Evolutionary conservation across 2,113 vertebrate species (phyloP), one percentile per base, ranked within the genome.

Genomic region (Orthonyx spaldingii): DNA sequence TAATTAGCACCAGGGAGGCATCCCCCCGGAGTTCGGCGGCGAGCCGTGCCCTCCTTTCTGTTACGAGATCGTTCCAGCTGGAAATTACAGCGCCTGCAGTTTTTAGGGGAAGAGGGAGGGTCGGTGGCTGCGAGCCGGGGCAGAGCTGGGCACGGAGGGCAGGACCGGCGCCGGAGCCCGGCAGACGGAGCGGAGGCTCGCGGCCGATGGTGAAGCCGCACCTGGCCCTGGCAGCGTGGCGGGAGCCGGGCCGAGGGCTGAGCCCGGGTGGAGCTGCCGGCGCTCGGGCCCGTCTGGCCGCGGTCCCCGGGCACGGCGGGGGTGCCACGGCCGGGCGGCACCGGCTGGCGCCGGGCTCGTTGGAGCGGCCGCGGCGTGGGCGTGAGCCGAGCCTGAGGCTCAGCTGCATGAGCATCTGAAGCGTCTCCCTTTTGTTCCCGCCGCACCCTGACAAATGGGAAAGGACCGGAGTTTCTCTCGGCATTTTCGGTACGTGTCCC

Each of bases 391-490:
- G 87, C 46, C 92, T 37, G 71, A 8, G 90, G 8, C 71, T 89
- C 93, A 76, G 86, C 97, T 93, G 93, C 94, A 93, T 93, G 93
- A 93, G 93, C 35, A 94, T 55, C 95, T 92, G 97, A 96, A 88
- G 93, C 91, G 0, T 94, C 89, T 96, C 87, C 85, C 95, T 64
- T 96, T 96, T 93, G 86, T 90, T 95, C 92, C 69, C 50, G 46
- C 70, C 15, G 87, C 92, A 49, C 59, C 65, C 89, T 35, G 98
- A 98, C 97, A 98, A 97, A 99, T 99, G 99, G 99, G 98, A 95
- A 98, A 99, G 96, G 98, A 99, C 96, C 98, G 98, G 97, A 98
- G 97, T 95, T 98, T 99, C 98, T 98, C 99, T 93, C 98, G 98
- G 96, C 98, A 98, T 98, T 99, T 99, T 99, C 98, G 99, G 99